Evolutionary conservation across 37 sponge, comb jelly and placozoan species (phyloP).

Genomic region (Cladorhizidae sp.): DNA sequence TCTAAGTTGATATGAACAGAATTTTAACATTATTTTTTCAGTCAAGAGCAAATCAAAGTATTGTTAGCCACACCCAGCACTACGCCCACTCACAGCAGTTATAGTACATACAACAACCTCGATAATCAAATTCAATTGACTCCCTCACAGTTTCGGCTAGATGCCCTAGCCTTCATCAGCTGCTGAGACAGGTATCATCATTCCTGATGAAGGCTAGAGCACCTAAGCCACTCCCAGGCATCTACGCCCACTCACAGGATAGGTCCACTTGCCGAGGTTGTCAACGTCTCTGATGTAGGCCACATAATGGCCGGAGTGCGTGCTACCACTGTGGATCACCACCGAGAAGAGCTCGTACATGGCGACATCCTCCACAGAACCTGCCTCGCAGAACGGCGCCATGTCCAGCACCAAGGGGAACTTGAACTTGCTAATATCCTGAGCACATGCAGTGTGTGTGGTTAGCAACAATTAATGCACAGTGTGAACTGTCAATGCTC

Average conservation of each 20-base stretch:
- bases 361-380: neutral
- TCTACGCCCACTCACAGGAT: slow-evolving; percentile 51
- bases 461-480: no score
- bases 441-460: neutral
- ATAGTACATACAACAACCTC: no score
- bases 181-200: no score
- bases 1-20: no score
- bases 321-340: slow-evolving; percentile 92
- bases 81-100: no score
- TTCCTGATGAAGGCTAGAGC: neutral
- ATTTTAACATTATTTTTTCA: no score
- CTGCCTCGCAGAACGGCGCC: slow-evolving; percentile 70
- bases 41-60: no score
- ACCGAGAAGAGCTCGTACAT: slow-evolving; percentile 91
- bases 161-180: no score
- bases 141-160: no score
- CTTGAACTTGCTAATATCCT: slow-evolving; percentile 76
- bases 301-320: slow-evolving; percentile 89
- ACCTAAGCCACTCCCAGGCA: neutral
- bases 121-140: no score
- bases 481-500: no score
- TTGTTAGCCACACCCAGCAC: no score
- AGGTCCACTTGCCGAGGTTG: slow-evolving; percentile 77
- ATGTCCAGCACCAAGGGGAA: slow-evolving; percentile 87
- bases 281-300: slow-evolving; percentile 85